A percentile compares a stretch with the other conserved stretches of the same genome.
Evolutionary conservation across 2,888 invertebrate genomes (phyloP).

Genomic region (Macaria liturata): DNA sequence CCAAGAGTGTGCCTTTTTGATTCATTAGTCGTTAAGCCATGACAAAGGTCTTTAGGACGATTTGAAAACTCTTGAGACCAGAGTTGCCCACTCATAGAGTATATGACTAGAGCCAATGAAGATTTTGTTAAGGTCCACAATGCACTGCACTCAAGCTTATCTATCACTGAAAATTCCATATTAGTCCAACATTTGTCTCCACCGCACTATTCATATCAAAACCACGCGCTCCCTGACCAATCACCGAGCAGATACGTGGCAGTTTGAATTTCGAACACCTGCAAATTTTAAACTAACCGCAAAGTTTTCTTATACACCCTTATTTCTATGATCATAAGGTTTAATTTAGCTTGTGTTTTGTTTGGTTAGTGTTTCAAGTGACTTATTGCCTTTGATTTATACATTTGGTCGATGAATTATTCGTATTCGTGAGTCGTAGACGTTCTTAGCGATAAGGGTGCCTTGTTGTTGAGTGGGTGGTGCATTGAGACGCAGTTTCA

Average conservation of each 20-base stretch:
- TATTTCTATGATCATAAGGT: conserved; percentile 30
- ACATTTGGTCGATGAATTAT: conserved; percentile 79
- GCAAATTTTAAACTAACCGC: conserved; percentile 48
- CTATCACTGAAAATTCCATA: conserved; percentile 62
- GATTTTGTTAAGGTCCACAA: not conserved
- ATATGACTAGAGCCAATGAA: no score
- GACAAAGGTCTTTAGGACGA: no score
- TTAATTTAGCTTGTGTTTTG: conserved; percentile 28
- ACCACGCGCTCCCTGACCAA: conserved; percentile 76
- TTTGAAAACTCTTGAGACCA: no score
- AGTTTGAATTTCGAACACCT: conserved; percentile 75
- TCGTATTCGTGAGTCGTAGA: conserved; percentile 63
- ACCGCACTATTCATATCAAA: conserved; percentile 79
- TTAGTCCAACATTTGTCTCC: conserved; percentile 57
- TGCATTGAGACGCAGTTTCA: conserved; percentile 18
- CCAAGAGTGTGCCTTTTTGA: no score
- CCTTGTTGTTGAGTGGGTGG: conserved; percentile 34
- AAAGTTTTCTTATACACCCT: conserved; percentile 27
- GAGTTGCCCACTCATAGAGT: no score
- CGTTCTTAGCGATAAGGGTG: conserved; percentile 61
- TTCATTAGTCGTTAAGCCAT: no score
- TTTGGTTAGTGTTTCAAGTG: conserved; percentile 38
- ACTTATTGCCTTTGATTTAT: conserved; percentile 76
- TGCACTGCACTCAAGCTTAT: conserved; percentile 34
- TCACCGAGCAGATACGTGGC: conserved; percentile 74